Evolutionary conservation across 64 coral and sea anemone genomes (phyloP).

Genomic region (Exaiptasia diaphana): DNA sequence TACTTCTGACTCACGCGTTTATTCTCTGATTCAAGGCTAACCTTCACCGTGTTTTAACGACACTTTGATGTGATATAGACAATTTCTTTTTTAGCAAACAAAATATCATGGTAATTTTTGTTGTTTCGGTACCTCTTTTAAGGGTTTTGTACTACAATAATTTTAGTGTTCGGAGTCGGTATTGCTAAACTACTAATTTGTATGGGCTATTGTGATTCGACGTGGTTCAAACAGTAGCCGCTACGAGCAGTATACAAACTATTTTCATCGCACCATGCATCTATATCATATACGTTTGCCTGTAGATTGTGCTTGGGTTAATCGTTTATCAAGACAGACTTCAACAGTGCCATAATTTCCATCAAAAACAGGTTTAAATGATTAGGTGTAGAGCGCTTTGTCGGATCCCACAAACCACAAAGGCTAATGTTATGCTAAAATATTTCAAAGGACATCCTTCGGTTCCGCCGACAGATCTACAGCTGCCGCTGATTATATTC

Average conservation of each 20-base stretch:
- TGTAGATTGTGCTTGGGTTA: too few relatives aligned
- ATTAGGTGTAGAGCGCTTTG: conserved; percentile 23
- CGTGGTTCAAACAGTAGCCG: conserved; percentile 6
- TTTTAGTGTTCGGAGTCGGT: conserved; percentile 3
- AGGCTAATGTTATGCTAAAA: conserved; percentile 97
- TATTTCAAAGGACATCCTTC: conserved; percentile 61
- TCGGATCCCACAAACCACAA: conserved; percentile 49
- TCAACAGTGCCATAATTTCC: conserved; percentile 9
- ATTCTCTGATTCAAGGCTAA: neutral
- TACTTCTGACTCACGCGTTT: neutral
- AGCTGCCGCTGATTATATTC: conserved; percentile 55
- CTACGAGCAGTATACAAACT: neutral
- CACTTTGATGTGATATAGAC: neutral
- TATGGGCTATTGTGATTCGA: conserved; percentile 37
- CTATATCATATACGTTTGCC: neutral
- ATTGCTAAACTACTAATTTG: conserved; percentile 17
- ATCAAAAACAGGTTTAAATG: conserved; percentile 19
- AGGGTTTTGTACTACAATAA: neutral
- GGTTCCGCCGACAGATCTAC: conserved; percentile 12
- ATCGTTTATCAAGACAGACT: conserved; percentile 1
- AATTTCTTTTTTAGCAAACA: neutral
- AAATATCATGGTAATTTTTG: neutral
- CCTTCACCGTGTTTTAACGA: neutral
- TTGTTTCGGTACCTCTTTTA: conserved; percentile 8
- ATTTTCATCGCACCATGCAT: neutral